A percentile compares a stretch with the other conserved stretches of the same genome.
Evolutionary conservation across 2,797 vertebrate genomes (phyloP).

Genomic region (Hafferia zeledoni): DNA sequence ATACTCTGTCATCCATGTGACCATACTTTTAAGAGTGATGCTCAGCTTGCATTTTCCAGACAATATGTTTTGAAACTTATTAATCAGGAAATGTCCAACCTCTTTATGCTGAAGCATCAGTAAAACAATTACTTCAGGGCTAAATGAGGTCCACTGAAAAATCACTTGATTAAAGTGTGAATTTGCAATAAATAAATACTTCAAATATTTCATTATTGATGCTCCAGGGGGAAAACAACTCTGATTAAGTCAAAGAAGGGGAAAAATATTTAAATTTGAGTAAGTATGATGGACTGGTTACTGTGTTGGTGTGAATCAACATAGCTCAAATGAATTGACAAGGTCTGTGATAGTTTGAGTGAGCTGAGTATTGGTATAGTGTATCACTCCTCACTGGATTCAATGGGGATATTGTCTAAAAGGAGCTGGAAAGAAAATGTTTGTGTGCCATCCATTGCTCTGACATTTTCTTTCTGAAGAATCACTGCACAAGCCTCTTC

Average conservation of each 20-base stretch:
- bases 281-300: slow-evolving; percentile 32
- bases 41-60: slow-evolving; percentile 40
- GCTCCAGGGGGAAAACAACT: slow-evolving; percentile 21
- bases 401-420: not conserved
- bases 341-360: not conserved
- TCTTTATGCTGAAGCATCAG: slow-evolving; percentile 42
- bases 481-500: not conserved
- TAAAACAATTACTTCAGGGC: slow-evolving; percentile 61
- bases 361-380: not conserved
- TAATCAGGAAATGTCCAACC: slow-evolving; percentile 45
- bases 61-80: slow-evolving; percentile 43
- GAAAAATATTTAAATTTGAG: slow-evolving; percentile 33
- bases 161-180: slow-evolving; percentile 64
- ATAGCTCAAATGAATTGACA: not conserved
- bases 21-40: not conserved
- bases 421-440: not conserved
- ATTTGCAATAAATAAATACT: slow-evolving; percentile 59
- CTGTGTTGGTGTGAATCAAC: slow-evolving; percentile 4
- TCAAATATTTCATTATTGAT: slow-evolving; percentile 55
- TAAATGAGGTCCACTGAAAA: slow-evolving; percentile 45
- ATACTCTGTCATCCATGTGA: not conserved
- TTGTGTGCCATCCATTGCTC: not conserved
- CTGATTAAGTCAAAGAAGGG: slow-evolving; percentile 47
- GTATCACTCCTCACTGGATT: not conserved
- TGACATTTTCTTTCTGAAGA: not conserved